These are phyloP conservation scores for Cylas formicarius DNA, from an alignment of 1,140 invertebrate genomes.

Conservation along the genomic window DNA sequence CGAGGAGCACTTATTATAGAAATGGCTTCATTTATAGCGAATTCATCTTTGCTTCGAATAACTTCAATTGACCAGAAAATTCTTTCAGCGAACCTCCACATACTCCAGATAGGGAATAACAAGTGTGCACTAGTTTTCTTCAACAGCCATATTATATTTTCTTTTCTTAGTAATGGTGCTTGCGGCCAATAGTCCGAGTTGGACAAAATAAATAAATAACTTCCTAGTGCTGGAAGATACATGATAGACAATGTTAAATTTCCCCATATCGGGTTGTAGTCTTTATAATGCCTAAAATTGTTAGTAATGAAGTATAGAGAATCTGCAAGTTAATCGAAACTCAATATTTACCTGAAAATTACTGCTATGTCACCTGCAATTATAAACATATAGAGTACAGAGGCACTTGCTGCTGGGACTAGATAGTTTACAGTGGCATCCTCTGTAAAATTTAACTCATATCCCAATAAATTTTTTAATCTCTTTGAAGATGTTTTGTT, in stretches of 20 bases:
- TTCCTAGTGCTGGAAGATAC: constrained; percentile 45
- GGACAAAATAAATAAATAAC: constrained; percentile 46
- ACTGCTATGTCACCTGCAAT: constrained; percentile 46
- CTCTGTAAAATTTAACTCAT: constrained; percentile 40
- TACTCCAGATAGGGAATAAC: constrained; percentile 58
- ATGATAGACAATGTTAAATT: constrained; percentile 44
- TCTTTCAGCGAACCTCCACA: constrained; percentile 57
- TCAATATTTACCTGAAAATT: no score
- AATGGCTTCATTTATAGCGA: constrained; percentile 52
- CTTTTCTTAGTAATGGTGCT: constrained; percentile 21
- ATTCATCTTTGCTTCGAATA: constrained; percentile 48
- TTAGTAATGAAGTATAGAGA: no score
- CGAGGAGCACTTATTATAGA: constrained; percentile 50
- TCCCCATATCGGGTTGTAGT: constrained; percentile 45
- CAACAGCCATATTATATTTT: constrained; percentile 47
- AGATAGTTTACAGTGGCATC: constrained; percentile 46
- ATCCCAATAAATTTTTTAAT: constrained; percentile 30
- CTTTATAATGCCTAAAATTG: constrained; percentile 45
- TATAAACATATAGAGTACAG: constrained; percentile 43
- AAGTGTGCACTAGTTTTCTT: constrained; percentile 51
- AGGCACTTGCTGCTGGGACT: constrained; percentile 42
- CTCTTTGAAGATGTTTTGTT: constrained; percentile 28
- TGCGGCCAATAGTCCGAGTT: constrained; percentile 48
- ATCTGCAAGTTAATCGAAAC: no score
- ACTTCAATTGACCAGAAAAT: constrained; percentile 67